Evolutionary conservation across 2,888 invertebrate genomes (phyloP).

Genomic region (Hipparchia semele): DNA sequence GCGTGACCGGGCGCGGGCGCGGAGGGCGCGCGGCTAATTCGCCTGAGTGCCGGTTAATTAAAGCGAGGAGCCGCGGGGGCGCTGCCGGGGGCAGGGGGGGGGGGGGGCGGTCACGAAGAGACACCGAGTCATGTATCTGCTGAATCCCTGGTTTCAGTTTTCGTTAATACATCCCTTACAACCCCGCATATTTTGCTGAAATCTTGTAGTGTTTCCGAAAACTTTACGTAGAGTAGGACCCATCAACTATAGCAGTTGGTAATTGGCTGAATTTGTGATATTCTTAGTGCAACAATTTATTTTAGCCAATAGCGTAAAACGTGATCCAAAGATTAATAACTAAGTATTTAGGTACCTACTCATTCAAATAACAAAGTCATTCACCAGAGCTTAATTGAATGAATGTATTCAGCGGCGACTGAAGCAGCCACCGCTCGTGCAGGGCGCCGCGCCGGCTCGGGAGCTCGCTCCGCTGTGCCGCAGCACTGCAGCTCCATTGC

Average conservation of each 20-base stretch:
- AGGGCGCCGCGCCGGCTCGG: neutral
- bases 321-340: no score
- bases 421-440: neutral
- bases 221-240: neutral
- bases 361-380: no score
- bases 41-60: conserved; percentile 36
- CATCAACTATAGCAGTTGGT: no score
- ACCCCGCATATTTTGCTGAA: neutral
- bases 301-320: no score
- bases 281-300: no score
- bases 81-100: no score
- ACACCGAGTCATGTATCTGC: no score
- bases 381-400: neutral
- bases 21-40: conserved; percentile 22
- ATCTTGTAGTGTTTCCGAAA: neutral
- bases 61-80: neutral
- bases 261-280: no score
- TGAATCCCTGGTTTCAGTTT: no score
- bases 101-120: no score
- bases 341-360: no score
- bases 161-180: neutral
- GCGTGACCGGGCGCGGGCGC: neutral
- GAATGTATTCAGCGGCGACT: neutral
- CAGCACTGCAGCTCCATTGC: neutral
- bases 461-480: neutral